phyloP scores from a whole-genome alignment of 2,797 vertebrate species.

The Argyrosomus regius region DNA sequence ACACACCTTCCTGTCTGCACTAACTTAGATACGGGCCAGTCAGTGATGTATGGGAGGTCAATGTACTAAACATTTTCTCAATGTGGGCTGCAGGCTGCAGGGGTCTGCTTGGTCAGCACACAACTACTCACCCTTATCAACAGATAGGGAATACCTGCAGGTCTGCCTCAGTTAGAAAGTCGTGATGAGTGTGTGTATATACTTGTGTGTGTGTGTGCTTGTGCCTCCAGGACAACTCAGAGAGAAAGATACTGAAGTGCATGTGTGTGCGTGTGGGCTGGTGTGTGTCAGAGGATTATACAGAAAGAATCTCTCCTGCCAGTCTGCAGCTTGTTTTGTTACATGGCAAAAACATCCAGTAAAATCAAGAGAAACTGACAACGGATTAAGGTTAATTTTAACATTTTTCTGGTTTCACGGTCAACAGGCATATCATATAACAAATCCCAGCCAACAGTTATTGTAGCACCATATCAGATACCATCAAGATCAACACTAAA shows the following conservation, averaged over 20 bases:
- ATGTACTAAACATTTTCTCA: constrained; percentile 49
- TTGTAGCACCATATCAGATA: constrained; percentile 19
- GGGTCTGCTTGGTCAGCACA: constrained; percentile 66
- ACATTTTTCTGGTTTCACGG: constrained; percentile 23
- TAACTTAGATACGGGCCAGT: constrained; percentile 46
- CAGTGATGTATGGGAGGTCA: constrained; percentile 57
- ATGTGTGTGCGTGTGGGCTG: constrained; percentile 27
- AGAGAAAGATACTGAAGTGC: constrained; percentile 17
- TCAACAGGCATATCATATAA: constrained; percentile 21
- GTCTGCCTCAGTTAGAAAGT: constrained; percentile 37
- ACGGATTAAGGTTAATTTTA: constrained; percentile 41
- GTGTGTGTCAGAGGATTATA: constrained; percentile 40
- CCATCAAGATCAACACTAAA: constrained; percentile 33
- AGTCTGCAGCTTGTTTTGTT: constrained; percentile 35
- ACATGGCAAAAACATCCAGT: constrained; percentile 7
- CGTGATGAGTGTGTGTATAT: constrained; percentile 9
- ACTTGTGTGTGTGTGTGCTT: constrained; percentile 32
- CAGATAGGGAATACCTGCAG: constrained; percentile 61
- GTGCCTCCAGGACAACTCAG: constrained; percentile 30
- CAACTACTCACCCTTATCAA: constrained; percentile 57
- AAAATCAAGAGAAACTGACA: constrained; percentile 35
- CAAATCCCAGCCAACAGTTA: constrained; percentile 5
- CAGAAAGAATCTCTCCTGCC: not conserved
- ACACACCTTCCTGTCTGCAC: constrained; percentile 24
- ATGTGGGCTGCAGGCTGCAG: constrained; percentile 36